phyloP scores from a whole-genome alignment of 2,113 vertebrate species.

The Sinocyclocheilus maitianheensis region DNA sequence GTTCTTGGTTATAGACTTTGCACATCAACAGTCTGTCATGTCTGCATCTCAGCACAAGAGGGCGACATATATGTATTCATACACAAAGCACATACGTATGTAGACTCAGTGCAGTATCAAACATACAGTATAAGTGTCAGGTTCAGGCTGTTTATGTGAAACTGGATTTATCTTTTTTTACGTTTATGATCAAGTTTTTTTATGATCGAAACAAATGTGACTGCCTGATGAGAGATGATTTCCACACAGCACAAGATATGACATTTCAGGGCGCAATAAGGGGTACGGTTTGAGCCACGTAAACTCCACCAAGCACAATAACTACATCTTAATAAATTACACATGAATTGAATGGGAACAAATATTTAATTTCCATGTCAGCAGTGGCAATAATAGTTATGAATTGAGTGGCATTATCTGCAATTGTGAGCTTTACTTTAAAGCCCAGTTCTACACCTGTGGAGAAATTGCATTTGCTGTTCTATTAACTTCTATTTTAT shows the following conservation, averaged over 20 bases:
- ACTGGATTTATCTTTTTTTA: background rate
- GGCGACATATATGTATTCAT: conserved; percentile 24
- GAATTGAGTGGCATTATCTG: background rate
- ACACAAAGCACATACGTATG: background rate
- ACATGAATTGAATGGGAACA: background rate
- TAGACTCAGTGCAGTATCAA: conserved; percentile 37
- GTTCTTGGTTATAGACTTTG: conserved; percentile 18
- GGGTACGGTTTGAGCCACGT: background rate
- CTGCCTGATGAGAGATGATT: conserved; percentile 7
- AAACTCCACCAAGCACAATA: conserved; percentile 42
- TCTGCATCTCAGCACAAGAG: conserved; percentile 40
- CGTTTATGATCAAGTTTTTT: background rate
- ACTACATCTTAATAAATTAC: conserved; percentile 9
- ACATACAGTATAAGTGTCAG: conserved; percentile 40
- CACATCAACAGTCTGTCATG: conserved; percentile 8
- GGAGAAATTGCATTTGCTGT: background rate
- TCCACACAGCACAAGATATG: conserved; percentile 30
- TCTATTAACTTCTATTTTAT: background rate
- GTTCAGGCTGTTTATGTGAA: background rate
- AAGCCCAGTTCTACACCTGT: background rate
- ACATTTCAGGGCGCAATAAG: conserved; percentile 39
- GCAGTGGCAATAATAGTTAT: background rate
- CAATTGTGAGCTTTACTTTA: background rate
- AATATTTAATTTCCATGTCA: background rate
- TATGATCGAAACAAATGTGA: conserved; percentile 17